These are phyloP conservation scores for Anarsia innoxiella DNA, from an alignment of 2,888 invertebrate genomes.

Conservation along the genomic window DNA sequence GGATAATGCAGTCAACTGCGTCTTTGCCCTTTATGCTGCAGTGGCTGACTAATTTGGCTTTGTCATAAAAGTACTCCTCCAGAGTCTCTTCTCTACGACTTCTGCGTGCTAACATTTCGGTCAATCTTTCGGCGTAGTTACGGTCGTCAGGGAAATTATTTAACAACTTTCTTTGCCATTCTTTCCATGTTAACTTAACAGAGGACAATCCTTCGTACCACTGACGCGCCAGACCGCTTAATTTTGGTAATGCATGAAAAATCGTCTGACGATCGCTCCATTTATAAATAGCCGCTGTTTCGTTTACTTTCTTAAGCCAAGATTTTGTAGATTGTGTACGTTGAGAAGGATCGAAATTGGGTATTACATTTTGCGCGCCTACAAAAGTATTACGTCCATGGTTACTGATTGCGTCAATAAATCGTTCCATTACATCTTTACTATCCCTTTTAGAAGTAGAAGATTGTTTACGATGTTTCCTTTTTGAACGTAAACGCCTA, in stretches of 20 bases:
- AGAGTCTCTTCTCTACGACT: not conserved
- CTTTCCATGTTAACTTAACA: not conserved
- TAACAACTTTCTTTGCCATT: not conserved
- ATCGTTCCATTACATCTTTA: not conserved
- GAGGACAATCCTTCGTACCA: not conserved
- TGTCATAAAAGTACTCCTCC: not conserved
- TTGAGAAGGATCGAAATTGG: not conserved
- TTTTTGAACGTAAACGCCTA: not conserved
- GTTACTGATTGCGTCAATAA: too few species aligned
- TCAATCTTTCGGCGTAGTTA: not conserved
- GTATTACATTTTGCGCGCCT: not conserved
- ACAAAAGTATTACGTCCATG: too few species aligned
- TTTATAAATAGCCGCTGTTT: not conserved
- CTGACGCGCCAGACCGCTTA: not conserved
- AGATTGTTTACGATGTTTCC: not conserved
- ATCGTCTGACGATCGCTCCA: not conserved
- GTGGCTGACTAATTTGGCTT: not conserved
- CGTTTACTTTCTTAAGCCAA: not conserved
- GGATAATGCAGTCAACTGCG: slow-evolving; percentile 19
- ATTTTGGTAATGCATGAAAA: not conserved
- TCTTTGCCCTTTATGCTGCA: slow-evolving; percentile 12
- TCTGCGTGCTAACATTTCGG: not conserved
- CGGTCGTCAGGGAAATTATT: not conserved
- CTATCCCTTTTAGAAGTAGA: not conserved
- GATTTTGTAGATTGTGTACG: not conserved